Evolutionary conservation across 2,888 invertebrate species (phyloP).

Genomic region (Isoperla grammatica): DNA sequence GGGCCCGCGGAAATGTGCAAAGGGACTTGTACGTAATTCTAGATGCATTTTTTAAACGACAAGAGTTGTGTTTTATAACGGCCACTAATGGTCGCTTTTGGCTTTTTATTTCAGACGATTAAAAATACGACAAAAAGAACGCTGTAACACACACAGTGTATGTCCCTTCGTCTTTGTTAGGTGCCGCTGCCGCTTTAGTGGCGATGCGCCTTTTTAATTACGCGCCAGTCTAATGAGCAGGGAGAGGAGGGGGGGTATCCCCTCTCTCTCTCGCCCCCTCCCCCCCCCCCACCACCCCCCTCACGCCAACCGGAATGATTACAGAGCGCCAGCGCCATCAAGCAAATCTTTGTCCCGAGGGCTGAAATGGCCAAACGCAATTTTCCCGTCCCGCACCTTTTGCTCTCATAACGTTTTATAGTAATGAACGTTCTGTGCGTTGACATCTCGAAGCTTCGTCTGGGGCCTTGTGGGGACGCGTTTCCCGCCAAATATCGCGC

Average conservation of each 20-base stretch:
- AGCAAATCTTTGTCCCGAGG: constrained; percentile 13
- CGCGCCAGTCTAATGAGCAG: constrained; percentile 13
- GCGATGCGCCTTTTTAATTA: constrained; percentile 18
- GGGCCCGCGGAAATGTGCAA: too few relatives aligned
- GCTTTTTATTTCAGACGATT: constrained; percentile 17
- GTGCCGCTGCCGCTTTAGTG: constrained; percentile 9
- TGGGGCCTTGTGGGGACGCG: too few relatives aligned
- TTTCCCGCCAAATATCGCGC: too few relatives aligned
- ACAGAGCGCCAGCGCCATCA: constrained; percentile 3
- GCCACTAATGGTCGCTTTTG: constrained; percentile 11
- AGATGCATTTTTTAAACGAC: background rate
- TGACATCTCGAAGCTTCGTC: too few relatives aligned
- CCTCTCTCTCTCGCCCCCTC: background rate
- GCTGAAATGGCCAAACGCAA: constrained; percentile 15
- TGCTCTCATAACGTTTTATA: constrained; percentile 1
- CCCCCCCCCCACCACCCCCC: background rate
- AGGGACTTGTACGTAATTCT: background rate
- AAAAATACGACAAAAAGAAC: constrained; percentile 14
- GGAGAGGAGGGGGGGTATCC: background rate
- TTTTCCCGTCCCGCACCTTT: constrained; percentile 11
- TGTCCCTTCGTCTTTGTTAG: constrained; percentile 9
- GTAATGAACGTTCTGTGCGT: constrained; percentile 5
- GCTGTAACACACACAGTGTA: background rate
- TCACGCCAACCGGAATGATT: constrained; percentile 4
- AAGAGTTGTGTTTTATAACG: constrained; percentile 15